Base-by-base conservation (phyloP, 2,888 invertebrate species). In the Eupeodes luniger region DNA sequence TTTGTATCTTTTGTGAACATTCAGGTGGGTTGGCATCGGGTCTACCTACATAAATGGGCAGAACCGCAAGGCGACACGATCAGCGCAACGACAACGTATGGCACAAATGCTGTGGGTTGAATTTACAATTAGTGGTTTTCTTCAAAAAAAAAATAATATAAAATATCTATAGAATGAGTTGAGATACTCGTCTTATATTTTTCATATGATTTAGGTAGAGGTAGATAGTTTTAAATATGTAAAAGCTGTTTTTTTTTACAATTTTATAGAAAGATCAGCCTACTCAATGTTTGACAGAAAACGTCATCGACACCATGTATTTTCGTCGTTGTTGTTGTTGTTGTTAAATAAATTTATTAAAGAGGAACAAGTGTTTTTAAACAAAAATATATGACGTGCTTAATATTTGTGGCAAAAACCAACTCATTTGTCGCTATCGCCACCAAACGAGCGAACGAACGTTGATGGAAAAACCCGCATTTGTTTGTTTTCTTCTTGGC, bases 21-120 rank as follows among this genome's bases (percentile, higher is more conserved):
- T 62, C 72, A 80, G 85, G 85, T 85, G 85, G 85, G 85, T 74
- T 87, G 86, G 83, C 79, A 87, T 70, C 79, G 72, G 16, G 77
- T 76, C 81, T 85, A 70, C 85, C 81, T 81, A 85, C 85, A 81
- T 81, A 85, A 85, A 85, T 85, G 78, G 86, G 70, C 75, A 75
- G 78, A 75, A 82, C 51, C 81, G 44, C 67, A 57, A 74, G 74
- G 75, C 55, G 80, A 40, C 72, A 72, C 79, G 75, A 75, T 70
- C 67, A 75, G 79, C 57, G 7, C 40, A 69, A 14, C 64, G 40
- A 47, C 85, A 69, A 82, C 82, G 57, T 77, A 82, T 55, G 78
- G 67, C 78, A 64, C 70, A 66, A 49, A 64, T 51, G 34, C 69
- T 82, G 86, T 86, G 86, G 86, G 82, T 64, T 82, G 86, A 75